Evolutionary conservation across 2,888 invertebrate species (phyloP), one percentile per base, ranked within the genome.

Genomic region (Trissolcus brochymenae): DNA sequence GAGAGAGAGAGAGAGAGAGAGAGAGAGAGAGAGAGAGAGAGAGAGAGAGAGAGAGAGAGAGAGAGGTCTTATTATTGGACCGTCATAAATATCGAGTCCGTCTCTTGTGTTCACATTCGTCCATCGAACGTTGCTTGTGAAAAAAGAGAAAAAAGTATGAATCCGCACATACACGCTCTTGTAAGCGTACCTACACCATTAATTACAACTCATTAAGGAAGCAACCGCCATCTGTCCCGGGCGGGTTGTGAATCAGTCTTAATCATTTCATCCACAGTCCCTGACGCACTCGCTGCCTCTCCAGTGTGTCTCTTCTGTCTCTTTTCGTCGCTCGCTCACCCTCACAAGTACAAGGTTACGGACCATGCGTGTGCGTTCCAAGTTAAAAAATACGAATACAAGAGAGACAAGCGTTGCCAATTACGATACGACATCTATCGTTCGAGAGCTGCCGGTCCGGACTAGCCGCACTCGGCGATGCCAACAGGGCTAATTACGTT

Each of bases 141-240:
- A 25, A 25, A 25, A 21, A 21, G 75, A 78, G n/a, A n/a, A n/a
- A 78, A 35, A 75, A 67, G 75, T 72, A 71, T 60, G 75, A 64
- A 54, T 62, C 51, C 65, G 76, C 55, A 74, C 80, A 80, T 64
- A 46, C 7, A 46, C 6, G 78, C 79, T 82, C 80, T 81, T 82
- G 83, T 82, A 84, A 84, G 84, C 85, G 86, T 85, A 84, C 83
- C 83, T 84, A 82, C 85, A 85, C 86, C 87, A 87, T 87, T 87
- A 87, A 87, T 87, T 88, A 87, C 87, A 82, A 86, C 87, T 87
- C 87, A 87, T 88, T 88, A 88, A 87, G 83, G 85, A 84, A 85
- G 87, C 87, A 85, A 86, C 86, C 84, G 84, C 86, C 87, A 87
- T 87, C 87, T 87, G 87, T 87, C 87, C 84, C 82, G 82, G 83